Base-by-base conservation (phyloP, 2,797 vertebrate genomes). In the Hipposideros larvatus region DNA sequence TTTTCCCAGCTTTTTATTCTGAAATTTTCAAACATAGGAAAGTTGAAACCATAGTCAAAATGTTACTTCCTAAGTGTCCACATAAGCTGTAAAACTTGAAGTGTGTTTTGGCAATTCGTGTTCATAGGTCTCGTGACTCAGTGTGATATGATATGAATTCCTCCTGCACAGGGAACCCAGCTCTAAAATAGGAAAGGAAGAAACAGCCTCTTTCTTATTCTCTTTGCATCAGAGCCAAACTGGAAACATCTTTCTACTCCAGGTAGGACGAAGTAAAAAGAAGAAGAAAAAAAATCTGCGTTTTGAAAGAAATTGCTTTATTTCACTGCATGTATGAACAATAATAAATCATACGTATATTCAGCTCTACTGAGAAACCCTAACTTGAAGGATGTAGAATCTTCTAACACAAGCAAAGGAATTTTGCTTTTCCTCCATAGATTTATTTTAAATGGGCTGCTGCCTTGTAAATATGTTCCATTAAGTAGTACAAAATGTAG, bases 241-340 rank as follows among this genome's bases (percentile, higher is more conserved):
- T 68, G 26, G n/a, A 87, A 79, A 71, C 46, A 26, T 4, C 75
- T 85, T 86, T 26, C 66, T 75, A 16, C 43, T 87, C 10, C 26
- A 91, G 0, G 21, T 21, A 70, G 66, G 34, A 78, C 82, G 70
- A 84, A 87, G 6, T 61, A 31, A 26, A 21, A 85, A 63, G 31
- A 68, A 65, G 46, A 7, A 7, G 7, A 11, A 26, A 78, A 31
- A 24, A 75, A 15, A n/a, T 78, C 15, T 71, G 21, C 37, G 48
- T 79, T 73, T 91, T 34, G 53, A 65, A 96, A 79, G 28, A 43
- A 90, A 91, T 31, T n/a, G 28, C 16, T 70, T 83, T 83, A 63
- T 71, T 91, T 87, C 31, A 48, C 11, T 59, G 16, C 77, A 16
- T 61, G 2, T 95, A 43, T 88, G 87, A 95, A 83, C 43, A 83